Base-by-base conservation (phyloP, 2,113 vertebrate species). In the Hucho hucho region DNA sequence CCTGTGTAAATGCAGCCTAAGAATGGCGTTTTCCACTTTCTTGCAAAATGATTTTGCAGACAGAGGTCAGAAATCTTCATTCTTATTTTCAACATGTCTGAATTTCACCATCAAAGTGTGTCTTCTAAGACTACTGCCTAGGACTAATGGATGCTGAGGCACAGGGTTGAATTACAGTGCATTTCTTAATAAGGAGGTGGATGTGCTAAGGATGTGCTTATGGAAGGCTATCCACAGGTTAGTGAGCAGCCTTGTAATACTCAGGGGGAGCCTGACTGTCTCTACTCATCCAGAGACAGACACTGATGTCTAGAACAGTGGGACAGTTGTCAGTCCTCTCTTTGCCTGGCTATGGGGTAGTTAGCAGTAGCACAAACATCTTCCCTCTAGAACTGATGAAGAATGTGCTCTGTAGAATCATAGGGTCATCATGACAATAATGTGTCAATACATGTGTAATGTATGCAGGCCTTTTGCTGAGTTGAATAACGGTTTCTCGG, bases 121-220 rank as follows among this genome's bases (percentile, higher is more conserved):
- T 58, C 61, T 49, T 13, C 24, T 29, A 61, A 49, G 29, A n/a
- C 74, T 67, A 43, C 24, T 67, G 69, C 59, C 9, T 63, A 25
- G 18, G 18, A 24, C 53, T 7, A 18, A 63, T 63, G 59, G n/a
- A 63, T 29, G 56, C n/a, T 26, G 49, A 13, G 24, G 28, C 59
- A 20, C 49, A 66, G 29, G 74, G 65, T 82, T 73, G 22, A 70
- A 72, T 75, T 73, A 47, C 65, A 69, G 63, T 79, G 56, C 69
- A 72, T 58, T 43, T 7, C 72, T 28, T 63, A 68, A 64, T 72
- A 29, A 79, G 61, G 61, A 63, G 61, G n/a, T 24, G 24, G 53
- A 43, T 43, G 37, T 56, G 53, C 53, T 56, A 20, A 56, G 16
- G 16, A 20, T 56, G 53, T 56, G 53, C 4, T 56, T 56, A 20